Evolutionary conservation across 2,888 invertebrate genomes (phyloP).

Genomic region (Nephrotoma flavescens): DNA sequence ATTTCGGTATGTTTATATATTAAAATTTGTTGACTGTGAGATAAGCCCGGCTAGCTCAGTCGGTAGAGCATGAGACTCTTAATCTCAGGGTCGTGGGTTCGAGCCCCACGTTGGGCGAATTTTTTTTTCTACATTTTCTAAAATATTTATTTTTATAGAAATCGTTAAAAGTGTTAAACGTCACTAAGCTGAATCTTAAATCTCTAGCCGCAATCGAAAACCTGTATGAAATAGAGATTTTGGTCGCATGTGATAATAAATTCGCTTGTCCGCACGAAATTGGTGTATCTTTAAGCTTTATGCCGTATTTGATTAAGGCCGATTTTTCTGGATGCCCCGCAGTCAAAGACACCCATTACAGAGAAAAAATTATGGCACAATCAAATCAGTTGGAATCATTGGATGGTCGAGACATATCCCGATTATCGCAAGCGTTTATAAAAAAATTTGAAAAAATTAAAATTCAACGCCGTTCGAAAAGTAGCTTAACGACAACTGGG

Average conservation of each 20-base stretch:
- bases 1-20: constrained; percentile 37
- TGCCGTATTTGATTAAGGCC: constrained; percentile 39
- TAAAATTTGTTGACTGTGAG: neutral
- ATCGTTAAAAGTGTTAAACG: constrained; percentile 41
- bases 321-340: constrained; percentile 50
- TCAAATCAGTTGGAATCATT: constrained; percentile 42
- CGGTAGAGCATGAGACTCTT: constrained; percentile 25
- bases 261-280: constrained; percentile 37
- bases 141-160: constrained; percentile 30
- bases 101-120: constrained; percentile 24
- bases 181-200: constrained; percentile 45
- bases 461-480: neutral
- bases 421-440: constrained; percentile 43
- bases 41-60: constrained; percentile 20
- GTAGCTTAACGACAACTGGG: neutral
- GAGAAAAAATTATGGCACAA: constrained; percentile 49
- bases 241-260: constrained; percentile 43
- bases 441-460: constrained; percentile 37
- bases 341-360: constrained; percentile 44
- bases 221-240: constrained; percentile 36
- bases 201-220: constrained; percentile 38
- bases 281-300: constrained; percentile 32
- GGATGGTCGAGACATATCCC: constrained; percentile 43
- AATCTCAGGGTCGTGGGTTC: constrained; percentile 26
- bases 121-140: neutral